These are phyloP conservation scores for Orchestia grillus DNA, from an alignment of 1,140 invertebrate species.

Conservation along the genomic window DNA sequence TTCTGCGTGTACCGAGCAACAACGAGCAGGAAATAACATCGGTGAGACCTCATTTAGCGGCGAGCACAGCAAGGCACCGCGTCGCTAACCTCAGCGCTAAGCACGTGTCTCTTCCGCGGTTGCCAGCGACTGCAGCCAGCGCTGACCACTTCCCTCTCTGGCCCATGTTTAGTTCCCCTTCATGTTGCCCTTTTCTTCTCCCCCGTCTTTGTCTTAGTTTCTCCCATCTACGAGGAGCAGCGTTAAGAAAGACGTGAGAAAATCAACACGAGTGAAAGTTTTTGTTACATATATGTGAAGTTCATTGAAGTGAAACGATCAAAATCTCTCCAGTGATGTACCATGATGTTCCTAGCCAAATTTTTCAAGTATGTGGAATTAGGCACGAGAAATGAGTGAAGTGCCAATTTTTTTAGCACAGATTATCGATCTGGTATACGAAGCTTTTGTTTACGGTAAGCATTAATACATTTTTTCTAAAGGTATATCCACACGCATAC, in stretches of 20 bases:
- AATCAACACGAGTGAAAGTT: not conserved
- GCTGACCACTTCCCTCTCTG: slow-evolving; percentile 26
- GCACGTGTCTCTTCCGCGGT: slow-evolving; percentile 32
- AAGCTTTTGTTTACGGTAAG: too few relatives aligned
- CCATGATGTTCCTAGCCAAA: not conserved
- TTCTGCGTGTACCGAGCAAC: too few relatives aligned
- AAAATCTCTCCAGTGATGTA: not conserved
- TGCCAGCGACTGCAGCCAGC: not conserved
- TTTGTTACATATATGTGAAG: not conserved
- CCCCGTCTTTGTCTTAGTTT: not conserved
- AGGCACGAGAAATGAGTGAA: not conserved
- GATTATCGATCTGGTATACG: not conserved
- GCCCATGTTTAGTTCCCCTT: not conserved
- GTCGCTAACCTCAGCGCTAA: not conserved
- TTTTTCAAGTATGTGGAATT: not conserved
- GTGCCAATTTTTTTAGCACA: not conserved
- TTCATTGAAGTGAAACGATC: not conserved
- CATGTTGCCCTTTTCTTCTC: not conserved
- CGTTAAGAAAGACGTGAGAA: not conserved
- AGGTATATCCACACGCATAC: too few relatives aligned
- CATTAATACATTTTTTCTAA: too few relatives aligned
- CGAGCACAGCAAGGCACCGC: not conserved
- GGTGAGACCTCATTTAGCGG: not conserved
- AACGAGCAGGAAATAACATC: not conserved
- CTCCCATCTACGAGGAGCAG: not conserved